Conservation (phyloP, 2,113 vertebrate species). For the Microtus richardsoni region DNA sequence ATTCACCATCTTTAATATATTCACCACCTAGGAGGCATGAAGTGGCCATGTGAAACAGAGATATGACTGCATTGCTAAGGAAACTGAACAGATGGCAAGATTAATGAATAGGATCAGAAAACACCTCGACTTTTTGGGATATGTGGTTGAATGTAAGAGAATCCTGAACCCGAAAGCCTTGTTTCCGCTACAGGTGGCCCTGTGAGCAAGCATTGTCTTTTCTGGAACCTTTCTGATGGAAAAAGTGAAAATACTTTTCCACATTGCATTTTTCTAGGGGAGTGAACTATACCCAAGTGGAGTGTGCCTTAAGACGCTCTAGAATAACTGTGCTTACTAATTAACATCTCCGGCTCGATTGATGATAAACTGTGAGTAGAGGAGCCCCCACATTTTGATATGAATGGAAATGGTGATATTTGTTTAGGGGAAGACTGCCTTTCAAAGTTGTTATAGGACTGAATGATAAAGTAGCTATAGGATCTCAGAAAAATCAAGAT, state of each 20-base stretch:
- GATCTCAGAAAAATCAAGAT: neutral
- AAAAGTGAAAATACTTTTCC: neutral
- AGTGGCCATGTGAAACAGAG: neutral
- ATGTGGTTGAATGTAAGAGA: neutral
- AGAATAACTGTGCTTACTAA: neutral
- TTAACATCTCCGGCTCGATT: neutral
- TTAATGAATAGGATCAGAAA: neutral
- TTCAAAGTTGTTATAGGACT: neutral
- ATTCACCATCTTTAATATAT: neutral
- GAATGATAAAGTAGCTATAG: neutral
- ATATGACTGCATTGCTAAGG: neutral
- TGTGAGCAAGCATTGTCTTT: neutral
- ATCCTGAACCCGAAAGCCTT: neutral
- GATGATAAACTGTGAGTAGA: neutral
- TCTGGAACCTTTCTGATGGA: neutral
- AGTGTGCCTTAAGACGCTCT: rapidly evolving
- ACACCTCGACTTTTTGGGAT: too few species aligned
- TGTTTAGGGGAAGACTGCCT: neutral
- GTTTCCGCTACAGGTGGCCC: neutral
- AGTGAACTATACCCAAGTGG: neutral
- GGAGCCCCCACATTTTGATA: rapidly evolving
- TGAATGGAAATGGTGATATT: neutral
- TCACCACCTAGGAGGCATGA: neutral
- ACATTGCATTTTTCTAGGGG: neutral
- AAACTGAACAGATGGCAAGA: neutral